phyloP scores from a whole-genome alignment of 1,140 invertebrate species.

The Goniozus legneri region DNA sequence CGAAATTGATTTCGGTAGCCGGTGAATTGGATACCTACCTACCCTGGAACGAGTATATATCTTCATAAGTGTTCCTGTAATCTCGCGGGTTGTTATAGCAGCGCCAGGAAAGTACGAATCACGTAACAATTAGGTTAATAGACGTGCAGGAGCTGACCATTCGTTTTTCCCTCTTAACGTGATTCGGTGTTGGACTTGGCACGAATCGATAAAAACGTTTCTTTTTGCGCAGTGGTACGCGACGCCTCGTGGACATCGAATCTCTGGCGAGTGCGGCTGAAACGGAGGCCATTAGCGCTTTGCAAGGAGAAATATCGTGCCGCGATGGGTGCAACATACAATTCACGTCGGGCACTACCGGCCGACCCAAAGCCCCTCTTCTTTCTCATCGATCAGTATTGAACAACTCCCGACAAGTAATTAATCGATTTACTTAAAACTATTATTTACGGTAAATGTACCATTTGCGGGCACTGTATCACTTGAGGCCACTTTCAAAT shows the following conservation, averaged over 20 bases:
- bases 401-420: slow-evolving; percentile 73
- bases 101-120: too few relatives aligned
- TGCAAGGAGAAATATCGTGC: slow-evolving; percentile 57
- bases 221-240: slow-evolving; percentile 59
- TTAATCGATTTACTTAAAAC: too few relatives aligned
- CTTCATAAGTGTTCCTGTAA: too few relatives aligned
- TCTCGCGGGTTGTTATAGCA: too few relatives aligned
- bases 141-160: slow-evolving; percentile 23
- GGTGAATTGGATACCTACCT: too few relatives aligned
- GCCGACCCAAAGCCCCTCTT: slow-evolving; percentile 82
- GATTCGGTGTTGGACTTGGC: too few relatives aligned
- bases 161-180: slow-evolving; percentile 18
- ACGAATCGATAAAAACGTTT: not conserved
- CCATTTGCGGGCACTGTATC: too few relatives aligned
- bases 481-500: too few relatives aligned
- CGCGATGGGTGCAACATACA: slow-evolving; percentile 75
- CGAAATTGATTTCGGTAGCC: too few relatives aligned
- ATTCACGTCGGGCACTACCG: slow-evolving; percentile 88
- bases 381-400: slow-evolving; percentile 79
- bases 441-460: too few relatives aligned
- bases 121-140: slow-evolving; percentile 45
- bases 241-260: slow-evolving; percentile 60
- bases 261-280: slow-evolving; percentile 36
- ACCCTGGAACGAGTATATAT: too few relatives aligned
- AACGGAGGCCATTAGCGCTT: slow-evolving; percentile 29